Conservation (phyloP, 2,113 vertebrate species). For the Erinaceus europaeus region DNA sequence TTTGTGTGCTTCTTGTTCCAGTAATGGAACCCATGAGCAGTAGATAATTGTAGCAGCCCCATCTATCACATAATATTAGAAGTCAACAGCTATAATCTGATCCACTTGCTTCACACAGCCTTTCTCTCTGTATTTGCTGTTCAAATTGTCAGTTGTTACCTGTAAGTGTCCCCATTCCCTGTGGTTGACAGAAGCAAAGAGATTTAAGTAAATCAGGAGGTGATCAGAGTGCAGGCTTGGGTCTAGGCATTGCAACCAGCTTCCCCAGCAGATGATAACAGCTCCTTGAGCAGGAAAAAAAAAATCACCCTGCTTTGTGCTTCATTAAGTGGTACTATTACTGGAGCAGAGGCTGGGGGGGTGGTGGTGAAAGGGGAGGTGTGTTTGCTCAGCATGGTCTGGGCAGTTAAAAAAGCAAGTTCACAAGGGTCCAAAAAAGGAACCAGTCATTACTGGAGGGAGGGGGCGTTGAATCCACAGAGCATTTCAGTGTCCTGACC, state of each 20-base stretch:
- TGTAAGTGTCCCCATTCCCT: conserved; percentile 85
- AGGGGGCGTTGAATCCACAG: neutral
- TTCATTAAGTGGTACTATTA: conserved; percentile 80
- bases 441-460: conserved; percentile 51
- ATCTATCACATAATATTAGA: conserved; percentile 95
- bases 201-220: conserved; percentile 86
- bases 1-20: conserved; percentile 90
- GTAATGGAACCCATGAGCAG: conserved; percentile 94
- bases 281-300: conserved; percentile 76
- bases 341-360: conserved; percentile 60
- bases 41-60: conserved; percentile 92
- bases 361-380: neutral
- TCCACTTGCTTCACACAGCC: conserved; percentile 85
- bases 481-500: conserved; percentile 44
- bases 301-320: conserved; percentile 75
- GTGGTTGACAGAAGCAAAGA: conserved; percentile 84
- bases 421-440: conserved; percentile 54
- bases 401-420: conserved; percentile 65
- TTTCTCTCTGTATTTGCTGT: conserved; percentile 84
- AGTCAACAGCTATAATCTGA: conserved; percentile 92
- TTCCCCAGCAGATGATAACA: conserved; percentile 77
- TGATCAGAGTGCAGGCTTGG: conserved; percentile 68
- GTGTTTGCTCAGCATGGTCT: conserved; percentile 36
- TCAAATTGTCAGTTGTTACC: conserved; percentile 88
- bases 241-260: conserved; percentile 64